Percentiles rank a stretch among this genome's conserved stretches.
Conservation (phyloP, 2,797 vertebrate genomes). For the Chloroceryle inda region DNA sequence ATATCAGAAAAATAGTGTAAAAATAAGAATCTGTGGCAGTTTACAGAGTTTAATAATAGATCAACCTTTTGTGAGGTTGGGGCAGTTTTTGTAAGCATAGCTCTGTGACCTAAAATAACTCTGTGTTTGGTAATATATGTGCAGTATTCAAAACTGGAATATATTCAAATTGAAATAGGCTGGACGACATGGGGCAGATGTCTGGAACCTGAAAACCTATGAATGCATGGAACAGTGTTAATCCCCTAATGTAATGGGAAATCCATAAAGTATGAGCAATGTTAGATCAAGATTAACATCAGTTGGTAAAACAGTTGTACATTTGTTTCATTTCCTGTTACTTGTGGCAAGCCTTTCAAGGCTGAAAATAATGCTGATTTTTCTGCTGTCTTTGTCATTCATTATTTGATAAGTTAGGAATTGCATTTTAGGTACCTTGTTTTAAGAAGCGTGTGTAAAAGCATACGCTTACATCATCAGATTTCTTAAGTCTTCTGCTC, state of each 20-base stretch:
- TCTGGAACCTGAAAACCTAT: neutral
- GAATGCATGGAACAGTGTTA: neutral
- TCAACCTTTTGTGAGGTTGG: neutral
- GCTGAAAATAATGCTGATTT: slow-evolving; percentile 27
- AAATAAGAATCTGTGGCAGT: neutral
- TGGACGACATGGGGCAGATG: slow-evolving; percentile 1
- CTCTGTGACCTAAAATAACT: neutral
- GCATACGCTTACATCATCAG: neutral
- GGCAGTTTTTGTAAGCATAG: neutral
- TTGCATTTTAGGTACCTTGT: neutral
- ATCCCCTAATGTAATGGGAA: slow-evolving; percentile 33
- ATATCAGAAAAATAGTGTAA: neutral
- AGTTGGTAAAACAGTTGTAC: neutral
- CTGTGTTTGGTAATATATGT: neutral
- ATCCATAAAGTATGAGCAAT: slow-evolving; percentile 39
- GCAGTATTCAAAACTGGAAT: neutral
- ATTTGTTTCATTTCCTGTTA: slow-evolving; percentile 66
- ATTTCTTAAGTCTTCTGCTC: neutral
- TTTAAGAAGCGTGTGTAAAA: neutral
- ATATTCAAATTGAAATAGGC: neutral
- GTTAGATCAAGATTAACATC: slow-evolving; percentile 46
- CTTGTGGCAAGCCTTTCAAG: neutral
- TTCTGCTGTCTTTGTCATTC: neutral
- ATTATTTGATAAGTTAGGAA: neutral
- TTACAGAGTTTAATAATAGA: neutral